Evolutionary conservation across 2,888 invertebrate genomes (phyloP).

Genomic region (Calliopum simillimum): DNA sequence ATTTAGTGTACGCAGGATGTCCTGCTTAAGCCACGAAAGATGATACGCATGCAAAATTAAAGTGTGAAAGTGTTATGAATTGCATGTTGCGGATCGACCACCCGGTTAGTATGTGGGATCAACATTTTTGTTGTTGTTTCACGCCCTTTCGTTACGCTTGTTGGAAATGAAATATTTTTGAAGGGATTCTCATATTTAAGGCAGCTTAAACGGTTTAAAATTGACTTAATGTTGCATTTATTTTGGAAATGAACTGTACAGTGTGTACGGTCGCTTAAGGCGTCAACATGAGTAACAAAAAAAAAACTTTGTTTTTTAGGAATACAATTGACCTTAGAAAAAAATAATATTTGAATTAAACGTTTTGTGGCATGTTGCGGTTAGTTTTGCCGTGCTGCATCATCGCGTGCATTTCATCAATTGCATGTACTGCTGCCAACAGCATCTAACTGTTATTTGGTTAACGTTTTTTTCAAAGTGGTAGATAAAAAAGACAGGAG

Average conservation of each 20-base stretch:
- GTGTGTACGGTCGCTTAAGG: slow-evolving; percentile 56
- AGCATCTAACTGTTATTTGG: slow-evolving; percentile 29
- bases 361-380: slow-evolving; percentile 4
- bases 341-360: background rate
- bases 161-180: slow-evolving; percentile 9
- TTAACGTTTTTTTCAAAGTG: slow-evolving; percentile 1
- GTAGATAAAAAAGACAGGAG: too few relatives aligned
- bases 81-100: slow-evolving; percentile 46
- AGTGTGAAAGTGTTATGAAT: slow-evolving; percentile 55
- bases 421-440: slow-evolving; percentile 21
- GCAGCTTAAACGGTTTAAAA: background rate
- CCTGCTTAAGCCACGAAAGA: slow-evolving; percentile 28
- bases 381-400: background rate
- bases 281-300: background rate
- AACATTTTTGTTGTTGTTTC: slow-evolving; percentile 27
- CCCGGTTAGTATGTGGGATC: slow-evolving; percentile 8
- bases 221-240: slow-evolving; percentile 2
- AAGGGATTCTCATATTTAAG: slow-evolving; percentile 11
- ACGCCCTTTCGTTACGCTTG: slow-evolving; percentile 44
- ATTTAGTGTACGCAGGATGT: slow-evolving; percentile 12
- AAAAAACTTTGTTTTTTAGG: background rate
- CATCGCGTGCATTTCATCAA: slow-evolving; percentile 17
- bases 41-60: slow-evolving; percentile 41
- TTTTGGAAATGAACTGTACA: slow-evolving; percentile 19
- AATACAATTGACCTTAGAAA: too few relatives aligned